Evolutionary conservation across 2,888 invertebrate genomes (phyloP).

Genomic region (Amphimallon solstitiale): DNA sequence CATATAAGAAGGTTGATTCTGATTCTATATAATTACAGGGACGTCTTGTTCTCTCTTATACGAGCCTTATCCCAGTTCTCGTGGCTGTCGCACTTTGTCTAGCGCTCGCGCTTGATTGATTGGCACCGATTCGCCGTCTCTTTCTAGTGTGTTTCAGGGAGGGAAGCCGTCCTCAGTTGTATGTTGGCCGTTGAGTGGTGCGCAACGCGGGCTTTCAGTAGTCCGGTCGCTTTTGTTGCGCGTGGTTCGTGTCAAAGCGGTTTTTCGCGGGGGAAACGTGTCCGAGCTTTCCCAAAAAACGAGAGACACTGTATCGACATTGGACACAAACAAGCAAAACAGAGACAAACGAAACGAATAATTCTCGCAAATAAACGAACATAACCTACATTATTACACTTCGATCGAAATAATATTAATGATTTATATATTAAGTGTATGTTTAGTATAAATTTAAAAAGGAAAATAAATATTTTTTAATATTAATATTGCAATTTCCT

Average conservation of each 20-base stretch:
- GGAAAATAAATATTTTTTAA: constrained; percentile 13
- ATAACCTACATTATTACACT: constrained; percentile 17
- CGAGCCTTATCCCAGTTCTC: constrained; percentile 40
- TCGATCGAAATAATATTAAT: constrained; percentile 32
- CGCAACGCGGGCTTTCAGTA: constrained; percentile 53
- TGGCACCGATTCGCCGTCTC: constrained; percentile 50
- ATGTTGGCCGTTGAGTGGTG: constrained; percentile 57
- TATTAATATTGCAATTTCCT: neutral
- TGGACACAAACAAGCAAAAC: constrained; percentile 13
- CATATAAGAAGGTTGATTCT: constrained; percentile 62
- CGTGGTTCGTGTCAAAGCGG: constrained; percentile 36
- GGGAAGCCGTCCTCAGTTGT: constrained; percentile 62
- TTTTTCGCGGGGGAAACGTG: constrained; percentile 15
- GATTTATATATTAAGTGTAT: neutral
- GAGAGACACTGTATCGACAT: constrained; percentile 15
- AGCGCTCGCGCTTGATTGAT: constrained; percentile 47
- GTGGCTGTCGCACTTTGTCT: constrained; percentile 1
- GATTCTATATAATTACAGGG: constrained; percentile 62
- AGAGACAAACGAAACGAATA: constrained; percentile 23
- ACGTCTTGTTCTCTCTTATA: constrained; percentile 48
- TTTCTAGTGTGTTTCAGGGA: constrained; percentile 54
- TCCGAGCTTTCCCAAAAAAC: constrained; percentile 17
- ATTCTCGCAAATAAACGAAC: constrained; percentile 27
- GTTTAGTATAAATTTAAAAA: constrained; percentile 9
- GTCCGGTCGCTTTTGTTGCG: constrained; percentile 40